phyloP scores from a whole-genome alignment of 2,113 vertebrate species.

The Puma concolor region DNA sequence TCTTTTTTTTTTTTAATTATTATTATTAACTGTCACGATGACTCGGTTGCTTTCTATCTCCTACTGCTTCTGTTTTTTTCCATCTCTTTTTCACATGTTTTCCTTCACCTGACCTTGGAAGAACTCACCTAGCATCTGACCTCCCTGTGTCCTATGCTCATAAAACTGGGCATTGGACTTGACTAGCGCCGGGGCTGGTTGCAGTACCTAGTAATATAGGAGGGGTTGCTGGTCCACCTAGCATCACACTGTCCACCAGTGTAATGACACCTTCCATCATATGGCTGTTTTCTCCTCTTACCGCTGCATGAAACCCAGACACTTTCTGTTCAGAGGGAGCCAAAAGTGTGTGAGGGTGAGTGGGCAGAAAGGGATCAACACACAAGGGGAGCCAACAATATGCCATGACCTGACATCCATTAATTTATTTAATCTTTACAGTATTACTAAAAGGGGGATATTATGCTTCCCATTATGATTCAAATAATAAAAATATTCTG shows the following conservation, averaged over 20 bases:
- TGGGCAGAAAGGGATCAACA: not conserved
- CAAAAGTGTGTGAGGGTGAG: not conserved
- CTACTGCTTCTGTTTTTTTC: not conserved
- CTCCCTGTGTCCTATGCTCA: not conserved
- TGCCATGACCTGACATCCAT: not conserved
- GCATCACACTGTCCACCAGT: not conserved
- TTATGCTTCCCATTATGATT: not conserved
- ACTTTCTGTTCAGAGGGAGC: not conserved
- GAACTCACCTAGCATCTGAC: not conserved
- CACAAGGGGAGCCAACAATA: not conserved
- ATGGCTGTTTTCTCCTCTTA: not conserved
- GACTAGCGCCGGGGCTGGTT: not conserved
- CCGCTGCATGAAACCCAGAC: not conserved
- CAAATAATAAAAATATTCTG: not conserved
- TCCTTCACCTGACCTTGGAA: not conserved
- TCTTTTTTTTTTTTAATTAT: not conserved
- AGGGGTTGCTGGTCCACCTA: not conserved
- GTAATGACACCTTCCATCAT: not conserved
- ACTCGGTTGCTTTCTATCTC: not conserved
- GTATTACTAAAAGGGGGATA: not conserved
- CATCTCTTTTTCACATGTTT: not conserved
- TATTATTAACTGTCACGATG: not conserved
- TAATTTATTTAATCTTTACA: not conserved
- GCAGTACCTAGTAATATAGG: not conserved
- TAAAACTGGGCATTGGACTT: not conserved